These are phyloP conservation scores for Drosophila funebris DNA, from an alignment of 1,140 invertebrate genomes.

Conservation along the genomic window DNA sequence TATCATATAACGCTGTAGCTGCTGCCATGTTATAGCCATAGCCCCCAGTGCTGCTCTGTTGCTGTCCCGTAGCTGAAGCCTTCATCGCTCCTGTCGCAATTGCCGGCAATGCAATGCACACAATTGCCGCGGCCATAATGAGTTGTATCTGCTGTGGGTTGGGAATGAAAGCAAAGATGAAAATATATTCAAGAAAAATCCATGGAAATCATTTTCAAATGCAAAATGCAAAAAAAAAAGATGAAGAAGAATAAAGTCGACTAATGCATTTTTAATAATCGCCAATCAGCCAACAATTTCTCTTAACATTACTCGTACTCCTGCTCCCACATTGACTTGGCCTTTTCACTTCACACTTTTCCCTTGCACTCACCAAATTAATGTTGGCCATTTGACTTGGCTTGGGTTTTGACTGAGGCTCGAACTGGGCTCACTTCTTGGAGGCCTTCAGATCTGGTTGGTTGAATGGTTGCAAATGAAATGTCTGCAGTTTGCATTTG, in stretches of 20 bases:
- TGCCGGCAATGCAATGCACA: constrained; percentile 46
- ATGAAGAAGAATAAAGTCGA: constrained; percentile 25
- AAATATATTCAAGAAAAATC: background rate
- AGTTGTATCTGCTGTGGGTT: constrained; percentile 55
- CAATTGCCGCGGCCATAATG: constrained; percentile 56
- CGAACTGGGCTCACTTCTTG: constrained; percentile 15
- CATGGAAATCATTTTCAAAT: background rate
- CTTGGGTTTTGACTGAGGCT: constrained; percentile 7
- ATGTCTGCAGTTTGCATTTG: constrained; percentile 56
- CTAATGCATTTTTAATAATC: constrained; percentile 57
- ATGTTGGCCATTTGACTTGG: constrained; percentile 58
- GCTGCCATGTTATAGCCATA: constrained; percentile 43
- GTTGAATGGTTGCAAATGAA: constrained; percentile 52
- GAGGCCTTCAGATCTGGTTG: constrained; percentile 54
- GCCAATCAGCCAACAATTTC: constrained; percentile 3
- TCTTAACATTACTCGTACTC: background rate
- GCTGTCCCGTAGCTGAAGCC: constrained; percentile 13
- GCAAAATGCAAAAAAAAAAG: background rate
- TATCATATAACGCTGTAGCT: constrained; percentile 45
- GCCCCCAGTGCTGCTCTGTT: background rate
- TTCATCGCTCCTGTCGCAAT: constrained; percentile 17
- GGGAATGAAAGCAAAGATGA: background rate
- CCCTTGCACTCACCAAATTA: constrained; percentile 51
- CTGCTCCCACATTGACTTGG: too few relatives aligned
- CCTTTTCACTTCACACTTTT: background rate